Conservation (phyloP, 1,140 invertebrate species). For the Drosophila simulans region DNA sequence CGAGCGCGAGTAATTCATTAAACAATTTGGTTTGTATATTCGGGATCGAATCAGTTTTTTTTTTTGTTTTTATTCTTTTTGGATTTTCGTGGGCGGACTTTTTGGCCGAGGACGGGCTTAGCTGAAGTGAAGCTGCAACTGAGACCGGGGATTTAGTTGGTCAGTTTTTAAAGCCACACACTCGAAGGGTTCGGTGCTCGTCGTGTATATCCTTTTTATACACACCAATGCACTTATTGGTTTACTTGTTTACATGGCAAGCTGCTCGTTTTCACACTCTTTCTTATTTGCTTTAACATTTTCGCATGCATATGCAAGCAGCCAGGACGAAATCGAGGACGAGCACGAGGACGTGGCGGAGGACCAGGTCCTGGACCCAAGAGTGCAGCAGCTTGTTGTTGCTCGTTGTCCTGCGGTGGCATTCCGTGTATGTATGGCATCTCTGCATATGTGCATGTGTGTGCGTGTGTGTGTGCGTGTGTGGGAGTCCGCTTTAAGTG, state of each 20-base stretch:
- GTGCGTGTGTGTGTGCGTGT: slow-evolving; percentile 9
- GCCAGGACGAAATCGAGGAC: slow-evolving; percentile 34
- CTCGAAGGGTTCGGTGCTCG: slow-evolving; percentile 20
- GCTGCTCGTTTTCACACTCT: slow-evolving; percentile 82
- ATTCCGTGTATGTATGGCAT: slow-evolving; percentile 21
- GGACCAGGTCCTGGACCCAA: slow-evolving; percentile 29
- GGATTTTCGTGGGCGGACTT: slow-evolving; percentile 7
- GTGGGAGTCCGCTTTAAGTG: slow-evolving; percentile 64
- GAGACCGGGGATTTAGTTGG: slow-evolving; percentile 58
- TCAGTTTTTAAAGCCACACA: slow-evolving; percentile 66
- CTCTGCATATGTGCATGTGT: slow-evolving; percentile 10
- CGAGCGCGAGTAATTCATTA: slow-evolving; percentile 74
- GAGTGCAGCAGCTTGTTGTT: slow-evolving; percentile 50
- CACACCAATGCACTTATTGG: slow-evolving; percentile 73
- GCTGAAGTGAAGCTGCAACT: slow-evolving; percentile 43
- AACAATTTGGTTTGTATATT: slow-evolving; percentile 52
- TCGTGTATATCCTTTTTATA: slow-evolving; percentile 46
- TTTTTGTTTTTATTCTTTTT: not conserved
- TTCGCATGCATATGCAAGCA: slow-evolving; percentile 82
- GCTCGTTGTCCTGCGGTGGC: slow-evolving; percentile 70
- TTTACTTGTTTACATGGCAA: slow-evolving; percentile 83
- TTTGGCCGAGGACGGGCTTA: slow-evolving; percentile 28
- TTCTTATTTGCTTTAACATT: slow-evolving; percentile 82
- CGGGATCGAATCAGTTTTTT: not conserved
- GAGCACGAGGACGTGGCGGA: slow-evolving; percentile 13